Conservation (phyloP, 2,888 invertebrate species). For the Polymixis lichenea region DNA sequence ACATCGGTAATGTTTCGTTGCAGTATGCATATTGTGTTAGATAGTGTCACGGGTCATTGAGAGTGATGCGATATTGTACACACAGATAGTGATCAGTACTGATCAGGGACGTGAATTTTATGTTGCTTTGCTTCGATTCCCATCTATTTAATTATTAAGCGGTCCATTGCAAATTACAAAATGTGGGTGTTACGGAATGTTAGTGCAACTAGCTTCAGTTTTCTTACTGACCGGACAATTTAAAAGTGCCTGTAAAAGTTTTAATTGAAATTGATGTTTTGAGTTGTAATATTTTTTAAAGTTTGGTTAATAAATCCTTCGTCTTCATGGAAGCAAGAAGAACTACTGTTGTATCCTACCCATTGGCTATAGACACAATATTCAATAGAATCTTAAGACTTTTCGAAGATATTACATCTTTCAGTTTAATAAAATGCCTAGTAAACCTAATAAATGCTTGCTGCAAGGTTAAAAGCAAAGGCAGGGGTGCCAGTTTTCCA, state of each 20-base stretch:
- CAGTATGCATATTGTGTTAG: conserved; percentile 34
- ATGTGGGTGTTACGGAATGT: background rate
- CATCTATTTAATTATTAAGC: conserved; percentile 9
- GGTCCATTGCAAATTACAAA: background rate
- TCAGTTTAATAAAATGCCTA: background rate
- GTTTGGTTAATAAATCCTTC: background rate
- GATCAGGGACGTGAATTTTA: conserved; percentile 1
- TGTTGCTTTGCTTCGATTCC: background rate
- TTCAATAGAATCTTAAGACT: background rate
- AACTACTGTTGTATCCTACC: background rate
- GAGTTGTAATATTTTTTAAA: background rate
- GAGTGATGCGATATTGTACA: conserved; percentile 13
- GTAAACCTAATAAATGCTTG: background rate
- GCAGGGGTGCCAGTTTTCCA: background rate
- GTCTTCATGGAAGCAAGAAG: background rate
- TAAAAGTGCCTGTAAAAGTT: background rate
- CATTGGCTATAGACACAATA: background rate
- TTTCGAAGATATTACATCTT: background rate
- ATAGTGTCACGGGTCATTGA: conserved; percentile 18
- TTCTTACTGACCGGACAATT: background rate
- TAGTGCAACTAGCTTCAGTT: background rate
- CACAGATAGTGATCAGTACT: conserved; percentile 15
- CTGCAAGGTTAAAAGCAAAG: background rate
- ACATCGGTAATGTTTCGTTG: conserved; percentile 3
- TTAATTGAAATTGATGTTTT: background rate